phyloP scores from a whole-genome alignment of 1,140 invertebrate genomes.

The Macrosteles quadrilineatus region DNA sequence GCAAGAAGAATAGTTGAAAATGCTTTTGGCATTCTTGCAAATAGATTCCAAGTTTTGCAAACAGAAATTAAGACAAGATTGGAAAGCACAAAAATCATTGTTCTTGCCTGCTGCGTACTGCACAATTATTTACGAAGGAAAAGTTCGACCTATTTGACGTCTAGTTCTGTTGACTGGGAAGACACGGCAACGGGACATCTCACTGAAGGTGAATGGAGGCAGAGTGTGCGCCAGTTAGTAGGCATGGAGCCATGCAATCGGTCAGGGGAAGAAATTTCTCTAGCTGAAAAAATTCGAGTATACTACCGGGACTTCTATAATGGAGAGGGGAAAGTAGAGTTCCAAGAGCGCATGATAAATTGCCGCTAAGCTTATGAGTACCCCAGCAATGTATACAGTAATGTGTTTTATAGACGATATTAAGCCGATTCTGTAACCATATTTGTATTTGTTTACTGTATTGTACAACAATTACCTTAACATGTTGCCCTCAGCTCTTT shows the following conservation, averaged over 20 bases:
- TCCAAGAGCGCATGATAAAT: slow-evolving; percentile 22
- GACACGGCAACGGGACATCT: neutral
- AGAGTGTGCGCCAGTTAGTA: neutral
- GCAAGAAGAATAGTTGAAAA: slow-evolving; percentile 38
- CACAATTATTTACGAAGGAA: slow-evolving; percentile 16
- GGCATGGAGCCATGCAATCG: neutral
- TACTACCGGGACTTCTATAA: slow-evolving; percentile 1
- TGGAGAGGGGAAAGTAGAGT: slow-evolving; percentile 12
- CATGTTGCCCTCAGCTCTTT: too few relatives aligned
- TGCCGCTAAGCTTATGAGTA: neutral
- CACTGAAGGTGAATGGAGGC: neutral
- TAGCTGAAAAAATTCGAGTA: neutral
- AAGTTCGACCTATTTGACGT: slow-evolving; percentile 2
- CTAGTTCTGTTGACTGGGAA: slow-evolving; percentile 18
- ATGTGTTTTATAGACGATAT: too few relatives aligned
- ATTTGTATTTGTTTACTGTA: too few relatives aligned
- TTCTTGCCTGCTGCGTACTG: slow-evolving; percentile 4
- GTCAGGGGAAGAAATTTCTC: neutral
- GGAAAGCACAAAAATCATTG: slow-evolving; percentile 34
- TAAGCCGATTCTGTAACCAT: too few relatives aligned
- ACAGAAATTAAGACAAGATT: slow-evolving; percentile 43
- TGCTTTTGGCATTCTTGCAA: slow-evolving; percentile 51
- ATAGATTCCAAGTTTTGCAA: slow-evolving; percentile 49
- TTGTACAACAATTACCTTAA: too few relatives aligned
- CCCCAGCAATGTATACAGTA: too few relatives aligned